Evolutionary conservation across 2,113 vertebrate species (phyloP).

Genomic region (Nycticorax nycticorax): DNA sequence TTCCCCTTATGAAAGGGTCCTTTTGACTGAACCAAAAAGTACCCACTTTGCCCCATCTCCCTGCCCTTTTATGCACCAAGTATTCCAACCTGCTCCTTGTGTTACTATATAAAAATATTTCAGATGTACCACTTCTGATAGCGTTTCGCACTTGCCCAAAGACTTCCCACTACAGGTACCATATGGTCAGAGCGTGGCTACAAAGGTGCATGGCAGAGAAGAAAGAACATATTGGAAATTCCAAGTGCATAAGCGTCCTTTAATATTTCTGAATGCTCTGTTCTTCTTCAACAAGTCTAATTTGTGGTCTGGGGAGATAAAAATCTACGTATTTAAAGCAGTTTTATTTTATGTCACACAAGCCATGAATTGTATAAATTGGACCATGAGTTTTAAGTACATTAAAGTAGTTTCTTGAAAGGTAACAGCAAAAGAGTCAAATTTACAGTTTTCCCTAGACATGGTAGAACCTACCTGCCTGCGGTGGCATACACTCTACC

Average conservation of each 20-base stretch:
- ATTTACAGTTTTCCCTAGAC: not conserved
- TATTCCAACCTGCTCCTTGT: not conserved
- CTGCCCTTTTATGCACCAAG: not conserved
- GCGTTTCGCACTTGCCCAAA: not conserved
- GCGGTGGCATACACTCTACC: not conserved
- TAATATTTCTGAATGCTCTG: not conserved
- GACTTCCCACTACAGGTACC: not conserved
- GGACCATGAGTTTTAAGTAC: not conserved
- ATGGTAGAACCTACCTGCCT: not conserved
- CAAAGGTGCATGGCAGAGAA: not conserved
- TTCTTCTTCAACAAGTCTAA: not conserved
- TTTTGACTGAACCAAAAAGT: not conserved
- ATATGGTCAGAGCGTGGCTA: not conserved
- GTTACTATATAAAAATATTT: not conserved
- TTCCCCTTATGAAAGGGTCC: not conserved
- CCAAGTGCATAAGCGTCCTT: not conserved
- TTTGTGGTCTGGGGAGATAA: not conserved
- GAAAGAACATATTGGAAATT: not conserved
- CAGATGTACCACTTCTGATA: not conserved
- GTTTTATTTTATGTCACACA: not conserved
- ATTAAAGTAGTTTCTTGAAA: not conserved
- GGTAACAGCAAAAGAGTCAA: not conserved
- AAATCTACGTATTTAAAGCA: not conserved
- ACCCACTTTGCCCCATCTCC: not conserved
- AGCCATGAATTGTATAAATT: not conserved